Percentiles rank a stretch among this genome's conserved stretches.
Evolutionary conservation across 2,888 invertebrate species (phyloP).

Genomic region (Barypeithes pellucidus): DNA sequence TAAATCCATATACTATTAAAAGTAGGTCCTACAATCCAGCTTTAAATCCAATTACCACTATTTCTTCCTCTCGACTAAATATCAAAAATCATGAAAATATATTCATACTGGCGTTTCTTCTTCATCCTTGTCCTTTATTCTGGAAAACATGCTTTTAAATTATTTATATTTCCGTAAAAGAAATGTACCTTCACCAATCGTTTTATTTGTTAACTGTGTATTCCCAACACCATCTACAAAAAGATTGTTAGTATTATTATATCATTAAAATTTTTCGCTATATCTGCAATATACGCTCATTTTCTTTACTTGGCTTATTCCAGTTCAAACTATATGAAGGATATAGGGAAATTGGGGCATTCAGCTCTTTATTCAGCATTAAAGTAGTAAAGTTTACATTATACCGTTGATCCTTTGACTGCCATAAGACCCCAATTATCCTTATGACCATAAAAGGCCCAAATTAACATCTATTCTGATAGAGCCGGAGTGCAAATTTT

Average conservation of each 20-base stretch:
- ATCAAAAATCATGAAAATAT: conserved; percentile 47
- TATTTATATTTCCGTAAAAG: conserved; percentile 33
- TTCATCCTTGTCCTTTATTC: conserved; percentile 66
- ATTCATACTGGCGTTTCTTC: conserved; percentile 67
- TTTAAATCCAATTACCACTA: neutral
- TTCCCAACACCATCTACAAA: conserved; percentile 70
- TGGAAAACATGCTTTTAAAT: conserved; percentile 57
- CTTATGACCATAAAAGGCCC: no score
- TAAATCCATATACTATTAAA: conserved; percentile 44
- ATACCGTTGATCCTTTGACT: no score
- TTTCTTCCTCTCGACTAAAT: conserved; percentile 27
- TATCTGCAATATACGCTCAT: no score
- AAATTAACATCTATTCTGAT: no score
- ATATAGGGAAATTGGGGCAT: no score
- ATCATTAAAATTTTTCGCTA: neutral
- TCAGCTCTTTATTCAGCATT: no score
- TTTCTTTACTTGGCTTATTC: no score
- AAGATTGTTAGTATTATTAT: conserved; percentile 42
- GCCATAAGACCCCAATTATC: no score
- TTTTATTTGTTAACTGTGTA: conserved; percentile 67
- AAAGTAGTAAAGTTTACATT: no score
- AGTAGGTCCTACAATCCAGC: conserved; percentile 29
- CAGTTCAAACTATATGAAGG: no score
- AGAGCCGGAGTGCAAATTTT: no score
- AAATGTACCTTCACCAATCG: conserved; percentile 54